Base-by-base conservation (phyloP, 2,888 invertebrate species). In the Palloptera scutellata region DNA sequence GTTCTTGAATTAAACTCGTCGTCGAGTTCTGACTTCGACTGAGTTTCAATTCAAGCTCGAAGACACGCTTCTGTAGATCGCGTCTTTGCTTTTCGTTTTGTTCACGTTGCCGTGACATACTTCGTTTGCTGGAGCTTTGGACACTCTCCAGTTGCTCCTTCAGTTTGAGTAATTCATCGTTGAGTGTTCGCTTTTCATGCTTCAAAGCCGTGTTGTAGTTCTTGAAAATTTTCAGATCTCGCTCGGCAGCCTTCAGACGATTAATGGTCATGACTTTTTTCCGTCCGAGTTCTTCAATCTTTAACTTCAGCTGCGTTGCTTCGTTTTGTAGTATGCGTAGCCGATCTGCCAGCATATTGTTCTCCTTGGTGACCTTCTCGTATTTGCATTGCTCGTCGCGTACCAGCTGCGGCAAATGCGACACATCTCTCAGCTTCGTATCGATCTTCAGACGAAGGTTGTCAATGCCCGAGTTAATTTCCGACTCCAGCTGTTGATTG, bases 11-110 rank as follows among this genome's bases (percentile, higher is more conserved):
- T 5, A 82, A 70, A 41, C 78, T 76, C 1, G 78, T 75, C 4
- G 84, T 81, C 6, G 83, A 81, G 43, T 80, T 84, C 20, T 83
- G 81, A 71, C 84, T 83, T 60, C 82, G 79, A 63, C 74, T 81
- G 0, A 85, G 77, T 43, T 85, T 84, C 20, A 80, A 72, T 68
- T 85, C 84, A 15, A 85, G 76, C 41, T 84, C 80, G 51, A 78
- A 79, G 54, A 85, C 81, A 43, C 83, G 81, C 42, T 80, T 81
- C 67, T 83, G 82, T 0, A 85, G 70, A 10, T 80, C 77, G 1
- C 82, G 75, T n/a, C 80, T 77, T 66, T 81, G 81, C n/a, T 77
- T 79, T 54, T 84, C 82, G 5, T 76, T 78, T 15, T 82, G 79
- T 41, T 84, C 84, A 11, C 83, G 83, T 62, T 82, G 81, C 0